These are phyloP conservation scores for Standfussiana lucernea DNA, from an alignment of 2,888 invertebrate genomes.

Conservation along the genomic window DNA sequence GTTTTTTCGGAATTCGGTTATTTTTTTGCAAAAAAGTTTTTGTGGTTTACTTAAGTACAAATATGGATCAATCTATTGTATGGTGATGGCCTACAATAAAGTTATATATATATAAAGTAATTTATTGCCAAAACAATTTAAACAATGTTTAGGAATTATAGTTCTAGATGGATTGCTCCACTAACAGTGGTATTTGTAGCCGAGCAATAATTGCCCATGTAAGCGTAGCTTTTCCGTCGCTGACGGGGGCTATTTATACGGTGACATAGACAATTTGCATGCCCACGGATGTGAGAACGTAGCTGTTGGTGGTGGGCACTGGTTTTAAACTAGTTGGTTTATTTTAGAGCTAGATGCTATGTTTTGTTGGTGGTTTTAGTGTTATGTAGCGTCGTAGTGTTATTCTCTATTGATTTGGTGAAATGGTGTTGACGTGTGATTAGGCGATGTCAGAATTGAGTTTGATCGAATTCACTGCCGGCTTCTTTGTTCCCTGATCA, in stretches of 20 bases:
- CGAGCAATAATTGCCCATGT: background rate
- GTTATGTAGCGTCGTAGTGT: background rate
- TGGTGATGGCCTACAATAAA: no score
- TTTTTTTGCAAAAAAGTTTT: no score
- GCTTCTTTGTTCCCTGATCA: no score
- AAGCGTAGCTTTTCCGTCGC: background rate
- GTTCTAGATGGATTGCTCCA: background rate
- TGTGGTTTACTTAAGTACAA: no score
- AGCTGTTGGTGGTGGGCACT: background rate
- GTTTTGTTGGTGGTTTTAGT: background rate
- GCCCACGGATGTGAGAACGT: constrained; percentile 23
- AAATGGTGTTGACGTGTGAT: background rate
- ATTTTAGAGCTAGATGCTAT: constrained; percentile 9
- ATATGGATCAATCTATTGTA: no score
- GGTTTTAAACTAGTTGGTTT: background rate
- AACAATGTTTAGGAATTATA: background rate
- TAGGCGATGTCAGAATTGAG: no score
- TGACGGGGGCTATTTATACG: constrained; percentile 32
- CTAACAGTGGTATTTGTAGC: background rate
- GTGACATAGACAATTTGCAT: constrained; percentile 43
- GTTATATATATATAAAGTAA: no score
- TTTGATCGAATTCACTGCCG: no score
- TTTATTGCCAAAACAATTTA: background rate
- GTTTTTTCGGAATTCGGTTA: no score
- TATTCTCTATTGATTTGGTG: background rate